Percentiles rank a stretch among this genome's conserved stretches.
phyloP scores from a whole-genome alignment of 1,140 invertebrate genomes.

The Calycopis cecrops region DNA sequence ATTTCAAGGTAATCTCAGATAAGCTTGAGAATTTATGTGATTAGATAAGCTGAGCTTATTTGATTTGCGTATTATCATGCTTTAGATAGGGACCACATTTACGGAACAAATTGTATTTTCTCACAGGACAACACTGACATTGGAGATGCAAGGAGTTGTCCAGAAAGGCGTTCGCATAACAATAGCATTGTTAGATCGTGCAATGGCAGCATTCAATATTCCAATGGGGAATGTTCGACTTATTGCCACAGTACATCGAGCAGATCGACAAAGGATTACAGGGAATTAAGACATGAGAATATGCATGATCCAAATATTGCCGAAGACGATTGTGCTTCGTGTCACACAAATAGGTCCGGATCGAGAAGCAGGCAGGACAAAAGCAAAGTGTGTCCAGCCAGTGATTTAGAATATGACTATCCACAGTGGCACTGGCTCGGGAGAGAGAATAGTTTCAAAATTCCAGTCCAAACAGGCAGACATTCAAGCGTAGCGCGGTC shows the following conservation, averaged over 20 bases:
- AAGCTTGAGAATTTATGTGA: constrained; percentile 51
- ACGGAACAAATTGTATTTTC: constrained; percentile 12
- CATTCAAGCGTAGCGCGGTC: constrained; percentile 61
- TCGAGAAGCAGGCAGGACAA: constrained; percentile 66
- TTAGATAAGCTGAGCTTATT: constrained; percentile 50
- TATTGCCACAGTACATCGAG: constrained; percentile 68
- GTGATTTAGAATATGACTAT: constrained; percentile 71
- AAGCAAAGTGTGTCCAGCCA: constrained; percentile 63
- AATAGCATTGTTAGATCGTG: constrained; percentile 68
- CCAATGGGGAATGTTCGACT: constrained; percentile 67
- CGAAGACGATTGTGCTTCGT: constrained; percentile 62
- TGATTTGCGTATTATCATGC: constrained; percentile 33
- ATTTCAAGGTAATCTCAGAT: constrained; percentile 60
- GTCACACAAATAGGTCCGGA: constrained; percentile 61
- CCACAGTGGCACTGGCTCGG: constrained; percentile 70
- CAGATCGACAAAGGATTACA: constrained; percentile 66
- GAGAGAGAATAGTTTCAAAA: constrained; percentile 71
- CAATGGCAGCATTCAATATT: constrained; percentile 66
- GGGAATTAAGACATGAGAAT: constrained; percentile 55
- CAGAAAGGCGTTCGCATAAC: constrained; percentile 65
- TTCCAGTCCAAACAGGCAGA: constrained; percentile 60
- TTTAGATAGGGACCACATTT: constrained; percentile 25
- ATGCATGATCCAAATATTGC: constrained; percentile 53
- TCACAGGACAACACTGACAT: constrained; percentile 58
- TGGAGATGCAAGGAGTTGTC: constrained; percentile 55